Evolutionary conservation across 1,140 invertebrate species (phyloP), one percentile per base, ranked within the genome.

Genomic region (Trypoxylus dichotomus): DNA sequence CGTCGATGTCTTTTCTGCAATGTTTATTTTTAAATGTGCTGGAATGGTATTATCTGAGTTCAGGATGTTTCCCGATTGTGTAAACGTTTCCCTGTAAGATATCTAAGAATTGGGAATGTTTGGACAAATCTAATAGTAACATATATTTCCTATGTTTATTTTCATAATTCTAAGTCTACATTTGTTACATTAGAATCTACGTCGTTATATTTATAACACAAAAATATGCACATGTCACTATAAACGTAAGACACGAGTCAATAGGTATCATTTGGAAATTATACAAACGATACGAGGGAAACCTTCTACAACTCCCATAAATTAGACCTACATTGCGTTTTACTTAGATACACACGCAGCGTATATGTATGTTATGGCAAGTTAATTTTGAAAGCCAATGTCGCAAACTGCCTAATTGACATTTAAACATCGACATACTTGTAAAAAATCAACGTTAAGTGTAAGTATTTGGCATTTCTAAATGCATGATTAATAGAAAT

Each of bases 61-160:
- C n/a, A 68, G 60, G 60, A 68, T 68, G 60, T 68, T 68, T 68
- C 60, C 27, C 25, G 60, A 27, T 68, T 68, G 60, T 68, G 19
- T 24, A 68, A 68, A 8, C 27, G 60, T 68, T 68, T 68, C 24
- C 60, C 24, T 24, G 10, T 68, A 29, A 8, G 8, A 68, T 29
- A 68, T 29, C 19, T 54, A 21, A 13, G 60, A 68, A 27, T 27
- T 27, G 11, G 24, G 24, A 68, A 68, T 68, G 60, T 68, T 68
- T 68, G 27, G 24, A 54, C 47, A 54, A 27, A 27, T 68, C 24
- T 68, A 68, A 68, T 68, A 13, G 8, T 68, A 24, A 68, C 19
- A 68, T 29, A 29, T 24, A 68, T 68, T 68, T 68, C 60, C 60
- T 68, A 27, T 68, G 60, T 68, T 68, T 68, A 68, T 68, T 68